Evolutionary conservation across 2,797 vertebrate species (phyloP).

Genomic region (Smutsia gigantea): DNA sequence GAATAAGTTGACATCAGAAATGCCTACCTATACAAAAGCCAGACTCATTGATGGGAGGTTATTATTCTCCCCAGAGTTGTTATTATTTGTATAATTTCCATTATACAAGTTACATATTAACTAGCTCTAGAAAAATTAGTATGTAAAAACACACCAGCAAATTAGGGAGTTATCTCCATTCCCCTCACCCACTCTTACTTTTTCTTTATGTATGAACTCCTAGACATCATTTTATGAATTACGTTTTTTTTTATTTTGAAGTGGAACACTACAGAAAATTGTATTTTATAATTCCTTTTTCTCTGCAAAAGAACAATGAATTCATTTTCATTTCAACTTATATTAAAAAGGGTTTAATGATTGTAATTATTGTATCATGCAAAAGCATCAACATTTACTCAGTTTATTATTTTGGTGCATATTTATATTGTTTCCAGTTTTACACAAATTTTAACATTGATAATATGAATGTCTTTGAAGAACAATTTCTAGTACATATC

Average conservation of each 20-base stretch:
- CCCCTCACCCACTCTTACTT: not conserved
- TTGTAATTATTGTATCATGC: not conserved
- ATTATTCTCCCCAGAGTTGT: not conserved
- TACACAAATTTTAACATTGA: not conserved
- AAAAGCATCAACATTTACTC: not conserved
- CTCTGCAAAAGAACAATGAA: not conserved
- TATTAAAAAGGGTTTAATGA: not conserved
- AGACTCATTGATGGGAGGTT: not conserved
- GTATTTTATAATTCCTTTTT: not conserved
- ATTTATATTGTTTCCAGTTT: not conserved
- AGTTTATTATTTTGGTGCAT: not conserved
- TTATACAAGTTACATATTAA: not conserved
- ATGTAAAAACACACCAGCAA: not conserved
- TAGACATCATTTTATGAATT: not conserved
- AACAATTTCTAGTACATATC: not conserved
- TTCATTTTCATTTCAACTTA: not conserved
- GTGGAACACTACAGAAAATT: not conserved
- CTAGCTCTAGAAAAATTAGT: not conserved
- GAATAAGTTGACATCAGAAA: not conserved
- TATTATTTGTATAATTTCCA: not conserved
- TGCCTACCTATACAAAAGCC: not conserved
- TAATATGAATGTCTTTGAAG: not conserved
- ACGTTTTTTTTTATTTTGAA: not conserved
- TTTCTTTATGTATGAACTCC: not conserved
- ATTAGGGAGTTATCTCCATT: not conserved